Evolutionary conservation across 2,113 vertebrate species (phyloP), one percentile per base, ranked within the genome.

Genomic region (Corythornis madagascariensis): DNA sequence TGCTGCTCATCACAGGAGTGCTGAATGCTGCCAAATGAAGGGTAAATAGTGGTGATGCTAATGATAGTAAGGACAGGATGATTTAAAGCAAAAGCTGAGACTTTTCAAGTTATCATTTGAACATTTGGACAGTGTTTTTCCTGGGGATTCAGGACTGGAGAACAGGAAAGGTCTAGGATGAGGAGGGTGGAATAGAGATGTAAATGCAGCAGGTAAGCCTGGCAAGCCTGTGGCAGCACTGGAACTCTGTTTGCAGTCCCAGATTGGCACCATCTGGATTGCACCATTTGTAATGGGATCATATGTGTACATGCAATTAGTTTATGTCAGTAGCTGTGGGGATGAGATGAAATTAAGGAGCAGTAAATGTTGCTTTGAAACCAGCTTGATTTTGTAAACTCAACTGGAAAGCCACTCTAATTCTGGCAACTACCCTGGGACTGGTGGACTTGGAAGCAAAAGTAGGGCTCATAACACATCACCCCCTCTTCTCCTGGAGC

Each of bases 231-330:
- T 94, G 82, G 76, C 92, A 96, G 89, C 82, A 24, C 64, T 95
- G 91, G 91, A 96, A 77, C 71, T 71, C 47, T 48, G 67, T 33
- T 69, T 87, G 56, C 84, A 48, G 6, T 28, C 94, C 87, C 92
- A 93, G 89, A 90, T 74, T 91, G 92, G 76, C 92, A 94, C 94
- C 94, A 96, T 96, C 94, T 96, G 94, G 92, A 28, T 96, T 95
- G 96, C 82, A 93, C 81, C 78, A 56, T 56, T 92, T 4, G 8
- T 91, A 96, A 96, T 91, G 84, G 96, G 91, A 94, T 93, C 87
- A 47, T 94, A 61, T 89, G 92, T 94, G 88, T 87, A 83, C 86
- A 55, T 38, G 83, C 91, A 87, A 94, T 96, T 94, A 90, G 93
- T 96, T 96, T 96, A 75, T 96, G 96, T 90, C 95, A 90, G 74